phyloP scores from a whole-genome alignment of 35 echinoderm and acorn worm species.

The Hemicentrotus pulcherrimus region DNA sequence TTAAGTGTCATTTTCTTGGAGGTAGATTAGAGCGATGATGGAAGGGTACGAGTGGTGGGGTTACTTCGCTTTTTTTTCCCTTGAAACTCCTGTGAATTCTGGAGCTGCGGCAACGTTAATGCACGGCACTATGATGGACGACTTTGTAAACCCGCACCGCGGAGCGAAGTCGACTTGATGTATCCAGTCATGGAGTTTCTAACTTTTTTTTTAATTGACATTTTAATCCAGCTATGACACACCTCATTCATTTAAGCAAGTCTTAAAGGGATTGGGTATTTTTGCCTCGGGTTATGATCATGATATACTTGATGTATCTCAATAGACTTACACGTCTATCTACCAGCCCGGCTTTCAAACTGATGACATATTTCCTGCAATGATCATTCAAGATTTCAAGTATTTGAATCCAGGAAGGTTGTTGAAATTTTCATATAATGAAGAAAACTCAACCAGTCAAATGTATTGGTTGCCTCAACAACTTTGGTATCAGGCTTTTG shows the following conservation, averaged over 20 bases:
- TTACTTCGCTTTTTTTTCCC: constrained; percentile 43
- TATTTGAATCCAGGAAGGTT: no score
- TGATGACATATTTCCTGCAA: no score
- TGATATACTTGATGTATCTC: no score
- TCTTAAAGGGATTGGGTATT: no score
- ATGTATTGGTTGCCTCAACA: no score
- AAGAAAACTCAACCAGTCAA: no score
- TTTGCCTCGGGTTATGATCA: no score
- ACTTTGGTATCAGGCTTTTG: not conserved
- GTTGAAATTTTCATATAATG: no score
- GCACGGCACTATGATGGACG: constrained; percentile 55
- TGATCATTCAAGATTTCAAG: no score
- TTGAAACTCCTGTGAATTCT: constrained; percentile 5
- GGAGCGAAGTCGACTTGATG: constrained; percentile 55
- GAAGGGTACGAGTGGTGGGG: constrained; percentile 51
- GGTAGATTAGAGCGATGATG: not conserved
- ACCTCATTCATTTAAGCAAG: not conserved
- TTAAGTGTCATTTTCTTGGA: not conserved
- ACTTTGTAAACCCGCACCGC: constrained; percentile 43
- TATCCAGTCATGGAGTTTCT: constrained; percentile 10
- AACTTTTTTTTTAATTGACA: not conserved
- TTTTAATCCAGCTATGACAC: not conserved
- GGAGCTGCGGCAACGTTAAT: constrained; percentile 31
- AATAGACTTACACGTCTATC: no score
- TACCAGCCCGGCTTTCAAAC: no score